Evolutionary conservation across 2,888 invertebrate genomes (phyloP).

Genomic region (Monopis laevigella): DNA sequence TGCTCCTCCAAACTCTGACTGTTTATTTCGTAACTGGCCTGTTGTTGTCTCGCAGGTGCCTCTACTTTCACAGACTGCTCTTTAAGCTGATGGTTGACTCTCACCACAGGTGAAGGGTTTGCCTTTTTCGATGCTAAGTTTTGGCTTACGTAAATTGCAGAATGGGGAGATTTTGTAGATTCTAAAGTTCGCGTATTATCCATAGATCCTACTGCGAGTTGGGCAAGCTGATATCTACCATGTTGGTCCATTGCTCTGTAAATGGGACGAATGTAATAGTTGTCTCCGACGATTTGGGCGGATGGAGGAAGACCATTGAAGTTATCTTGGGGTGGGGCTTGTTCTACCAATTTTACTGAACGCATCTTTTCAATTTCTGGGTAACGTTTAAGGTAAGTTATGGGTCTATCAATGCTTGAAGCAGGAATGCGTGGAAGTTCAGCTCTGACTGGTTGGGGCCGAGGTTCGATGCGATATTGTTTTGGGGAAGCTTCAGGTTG

Average conservation of each 20-base stretch:
- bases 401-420: conserved; percentile 42
- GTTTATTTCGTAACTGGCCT: conserved; percentile 32
- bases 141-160: conserved; percentile 53
- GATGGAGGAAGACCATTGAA: conserved; percentile 29
- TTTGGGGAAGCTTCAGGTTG: conserved; percentile 44
- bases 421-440: conserved; percentile 38
- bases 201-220: conserved; percentile 26
- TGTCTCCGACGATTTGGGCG: conserved; percentile 37
- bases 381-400: conserved; percentile 49
- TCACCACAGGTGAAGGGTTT: neutral
- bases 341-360: conserved; percentile 44
- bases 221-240: conserved; percentile 36
- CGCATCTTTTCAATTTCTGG: conserved; percentile 49
- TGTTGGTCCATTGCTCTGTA: conserved; percentile 47
- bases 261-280: conserved; percentile 46
- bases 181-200: conserved; percentile 36
- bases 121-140: conserved; percentile 26
- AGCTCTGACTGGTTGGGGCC: conserved; percentile 37
- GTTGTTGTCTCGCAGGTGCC: conserved; percentile 17
- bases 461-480: conserved; percentile 48
- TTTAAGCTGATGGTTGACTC: neutral
- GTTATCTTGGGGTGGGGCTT: conserved; percentile 30
- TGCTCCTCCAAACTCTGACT: conserved; percentile 45
- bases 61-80: conserved; percentile 27
- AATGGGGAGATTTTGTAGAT: conserved; percentile 45